These are phyloP conservation scores for Cathartes aura DNA, from an alignment of 2,113 vertebrate species.

Conservation along the genomic window DNA sequence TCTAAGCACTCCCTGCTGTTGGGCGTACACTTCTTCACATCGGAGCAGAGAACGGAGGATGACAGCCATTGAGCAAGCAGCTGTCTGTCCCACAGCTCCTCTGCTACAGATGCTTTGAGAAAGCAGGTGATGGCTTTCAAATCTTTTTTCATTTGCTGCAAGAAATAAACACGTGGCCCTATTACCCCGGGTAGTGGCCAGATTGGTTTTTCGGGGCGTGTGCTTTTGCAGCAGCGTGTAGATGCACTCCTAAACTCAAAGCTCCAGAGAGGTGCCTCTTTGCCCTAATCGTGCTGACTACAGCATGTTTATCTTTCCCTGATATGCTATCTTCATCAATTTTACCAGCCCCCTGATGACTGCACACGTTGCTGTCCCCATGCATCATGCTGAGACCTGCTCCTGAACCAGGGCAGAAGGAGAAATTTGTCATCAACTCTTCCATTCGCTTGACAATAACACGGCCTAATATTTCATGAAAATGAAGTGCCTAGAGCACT, in stretches of 20 bases:
- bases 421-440: constrained; percentile 90
- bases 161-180: background rate
- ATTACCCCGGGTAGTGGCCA: background rate
- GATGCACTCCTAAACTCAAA: constrained; percentile 51
- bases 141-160: background rate
- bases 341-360: constrained; percentile 83
- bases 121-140: background rate
- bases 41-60: accelerated
- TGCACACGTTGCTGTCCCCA: constrained; percentile 78
- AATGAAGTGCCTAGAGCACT: constrained; percentile 90
- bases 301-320: constrained; percentile 85
- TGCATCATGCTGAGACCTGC: constrained; percentile 88
- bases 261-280: constrained; percentile 70
- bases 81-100: background rate
- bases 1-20: background rate
- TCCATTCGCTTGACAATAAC: constrained; percentile 87
- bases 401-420: constrained; percentile 78
- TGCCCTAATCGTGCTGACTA: constrained; percentile 79
- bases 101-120: background rate
- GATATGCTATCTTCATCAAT: constrained; percentile 90
- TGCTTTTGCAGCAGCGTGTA: constrained; percentile 22
- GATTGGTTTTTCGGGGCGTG: constrained; percentile 20
- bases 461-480: constrained; percentile 90
- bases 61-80: background rate
- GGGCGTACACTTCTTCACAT: accelerated